Evolutionary conservation across 2,797 vertebrate species (phyloP).

Genomic region (Xenopus petersii): DNA sequence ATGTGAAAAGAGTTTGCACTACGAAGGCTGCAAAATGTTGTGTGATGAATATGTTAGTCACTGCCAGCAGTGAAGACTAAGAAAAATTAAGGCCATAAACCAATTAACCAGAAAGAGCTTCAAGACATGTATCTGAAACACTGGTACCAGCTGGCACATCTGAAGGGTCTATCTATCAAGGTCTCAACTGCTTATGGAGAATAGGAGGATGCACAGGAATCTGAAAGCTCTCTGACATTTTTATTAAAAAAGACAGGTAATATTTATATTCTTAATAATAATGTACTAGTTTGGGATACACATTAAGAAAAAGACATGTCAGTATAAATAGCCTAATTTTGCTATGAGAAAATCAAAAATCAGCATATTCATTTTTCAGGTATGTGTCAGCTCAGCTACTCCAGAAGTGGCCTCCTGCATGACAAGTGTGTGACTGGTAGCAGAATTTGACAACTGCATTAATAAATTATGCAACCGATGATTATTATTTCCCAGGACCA

Average conservation of each 20-base stretch:
- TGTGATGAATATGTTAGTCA: slow-evolving; percentile 48
- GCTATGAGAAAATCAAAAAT: too few relatives aligned
- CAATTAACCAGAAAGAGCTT: slow-evolving; percentile 46
- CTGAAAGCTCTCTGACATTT: neutral
- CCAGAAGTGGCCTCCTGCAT: too few relatives aligned
- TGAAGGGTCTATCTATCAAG: slow-evolving; percentile 43
- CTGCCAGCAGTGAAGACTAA: slow-evolving; percentile 37
- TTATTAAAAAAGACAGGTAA: neutral
- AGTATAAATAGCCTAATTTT: too few relatives aligned
- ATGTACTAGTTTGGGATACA: too few relatives aligned
- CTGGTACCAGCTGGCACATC: slow-evolving; percentile 35
- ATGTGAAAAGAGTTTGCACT: slow-evolving; percentile 46
- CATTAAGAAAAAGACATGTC: too few relatives aligned
- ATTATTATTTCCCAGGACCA: too few relatives aligned
- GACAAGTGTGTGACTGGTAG: too few relatives aligned
- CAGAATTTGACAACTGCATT: too few relatives aligned
- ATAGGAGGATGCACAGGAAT: neutral
- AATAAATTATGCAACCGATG: too few relatives aligned
- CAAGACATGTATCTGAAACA: slow-evolving; percentile 28
- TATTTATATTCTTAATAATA: slow-evolving; percentile 6
- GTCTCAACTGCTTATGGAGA: slow-evolving; percentile 24
- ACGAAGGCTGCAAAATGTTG: slow-evolving; percentile 41
- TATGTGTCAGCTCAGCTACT: too few relatives aligned
- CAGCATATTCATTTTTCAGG: too few relatives aligned
- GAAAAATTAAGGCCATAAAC: slow-evolving; percentile 46